Evolutionary conservation across 2,888 invertebrate species (phyloP).

Genomic region (Hypercompe scribonia): DNA sequence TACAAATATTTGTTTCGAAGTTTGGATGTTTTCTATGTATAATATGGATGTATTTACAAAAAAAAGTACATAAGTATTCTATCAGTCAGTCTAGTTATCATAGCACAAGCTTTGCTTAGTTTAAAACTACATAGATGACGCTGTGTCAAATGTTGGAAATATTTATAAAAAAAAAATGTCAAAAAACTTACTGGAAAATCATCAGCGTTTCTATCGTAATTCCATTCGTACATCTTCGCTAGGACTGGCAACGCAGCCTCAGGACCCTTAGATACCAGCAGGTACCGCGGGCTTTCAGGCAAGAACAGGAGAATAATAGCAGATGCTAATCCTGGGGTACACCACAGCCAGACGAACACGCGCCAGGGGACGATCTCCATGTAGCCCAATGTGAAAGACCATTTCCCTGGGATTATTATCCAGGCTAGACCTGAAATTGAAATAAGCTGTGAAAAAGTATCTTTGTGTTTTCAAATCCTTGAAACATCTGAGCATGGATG

Average conservation of each 20-base stretch:
- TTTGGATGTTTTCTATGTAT: too few species aligned
- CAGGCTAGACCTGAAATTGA: conserved; percentile 88
- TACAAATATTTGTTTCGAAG: too few species aligned
- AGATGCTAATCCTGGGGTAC: conserved; percentile 88
- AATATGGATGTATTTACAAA: too few species aligned
- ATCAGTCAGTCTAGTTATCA: too few species aligned
- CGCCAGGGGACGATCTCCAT: conserved; percentile 91
- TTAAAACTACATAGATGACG: too few species aligned
- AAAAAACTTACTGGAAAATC: conserved; percentile 80
- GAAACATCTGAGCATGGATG: too few species aligned
- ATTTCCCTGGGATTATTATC: conserved; percentile 88
- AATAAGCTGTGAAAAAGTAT: too few species aligned
- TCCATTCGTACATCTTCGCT: conserved; percentile 86
- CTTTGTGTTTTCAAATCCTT: too few species aligned
- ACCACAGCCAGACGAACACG: conserved; percentile 89
- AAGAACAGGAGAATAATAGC: conserved; percentile 85
- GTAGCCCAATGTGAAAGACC: conserved; percentile 73
- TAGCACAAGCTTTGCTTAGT: too few species aligned
- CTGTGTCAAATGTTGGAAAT: too few species aligned
- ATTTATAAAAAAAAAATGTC: too few species aligned
- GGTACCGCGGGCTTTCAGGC: conserved; percentile 93
- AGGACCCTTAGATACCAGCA: conserved; percentile 87
- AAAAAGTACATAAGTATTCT: too few species aligned
- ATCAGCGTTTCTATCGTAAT: conserved; percentile 56
- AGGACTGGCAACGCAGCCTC: conserved; percentile 88